A percentile compares a stretch with the other conserved stretches of the same genome.
Evolutionary conservation across 2,888 invertebrate genomes (phyloP).

Genomic region (Lasioglossum marginatum): DNA sequence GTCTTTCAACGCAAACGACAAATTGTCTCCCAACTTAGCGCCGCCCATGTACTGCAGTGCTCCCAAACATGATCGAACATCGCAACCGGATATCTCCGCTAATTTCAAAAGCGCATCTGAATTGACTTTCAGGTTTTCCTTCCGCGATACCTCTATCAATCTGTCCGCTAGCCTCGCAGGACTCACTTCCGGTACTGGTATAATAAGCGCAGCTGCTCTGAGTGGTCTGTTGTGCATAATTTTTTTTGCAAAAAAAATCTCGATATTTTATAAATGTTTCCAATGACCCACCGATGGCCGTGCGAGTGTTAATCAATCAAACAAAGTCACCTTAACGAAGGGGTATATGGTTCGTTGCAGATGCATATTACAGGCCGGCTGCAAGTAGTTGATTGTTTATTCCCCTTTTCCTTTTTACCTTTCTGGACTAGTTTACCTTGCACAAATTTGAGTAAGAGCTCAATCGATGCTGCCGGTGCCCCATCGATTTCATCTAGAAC

Average conservation of each 20-base stretch:
- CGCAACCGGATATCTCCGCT: slow-evolving; percentile 94
- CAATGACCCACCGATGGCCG: background rate
- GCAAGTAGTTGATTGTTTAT: slow-evolving; percentile 87
- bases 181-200: slow-evolving; percentile 80
- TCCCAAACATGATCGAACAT: slow-evolving; percentile 96
- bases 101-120: slow-evolving; percentile 90
- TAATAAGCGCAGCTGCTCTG: slow-evolving; percentile 76
- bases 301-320: background rate
- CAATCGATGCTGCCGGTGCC: slow-evolving; percentile 95
- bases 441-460: slow-evolving; percentile 93
- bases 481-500: slow-evolving; percentile 99
- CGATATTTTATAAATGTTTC: too few relatives aligned
- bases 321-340: slow-evolving; percentile 89
- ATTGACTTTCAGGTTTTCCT: slow-evolving; percentile 90
- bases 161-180: slow-evolving; percentile 86
- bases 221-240: slow-evolving; percentile 71
- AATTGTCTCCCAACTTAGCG: slow-evolving; percentile 86
- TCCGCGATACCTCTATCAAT: slow-evolving; percentile 88
- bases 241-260: background rate
- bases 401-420: slow-evolving; percentile 82
- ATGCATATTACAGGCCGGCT: slow-evolving; percentile 97
- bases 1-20: slow-evolving; percentile 94
- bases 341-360: slow-evolving; percentile 97
- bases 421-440: slow-evolving; percentile 85
- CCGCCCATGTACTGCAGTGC: slow-evolving; percentile 91